These are phyloP conservation scores for Eublepharis macularius DNA, from an alignment of 2,113 vertebrate genomes.

Conservation along the genomic window DNA sequence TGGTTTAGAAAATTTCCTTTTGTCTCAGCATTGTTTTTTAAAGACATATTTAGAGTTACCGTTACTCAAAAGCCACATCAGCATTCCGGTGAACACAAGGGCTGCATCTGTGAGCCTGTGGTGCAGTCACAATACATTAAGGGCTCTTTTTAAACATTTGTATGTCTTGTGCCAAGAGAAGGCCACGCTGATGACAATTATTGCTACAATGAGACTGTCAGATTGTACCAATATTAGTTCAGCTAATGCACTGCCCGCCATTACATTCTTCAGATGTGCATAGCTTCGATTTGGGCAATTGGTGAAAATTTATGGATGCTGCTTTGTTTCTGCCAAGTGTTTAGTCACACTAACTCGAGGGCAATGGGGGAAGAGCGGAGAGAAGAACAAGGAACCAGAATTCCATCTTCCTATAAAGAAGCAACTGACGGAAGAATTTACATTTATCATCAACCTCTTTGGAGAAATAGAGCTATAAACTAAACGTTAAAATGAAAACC, in stretches of 20 bases:
- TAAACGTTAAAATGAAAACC: neutral
- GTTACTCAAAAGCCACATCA: neutral
- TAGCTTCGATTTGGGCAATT: neutral
- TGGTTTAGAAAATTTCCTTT: neutral
- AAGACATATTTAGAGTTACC: neutral
- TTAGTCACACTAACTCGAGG: neutral
- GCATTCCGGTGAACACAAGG: neutral
- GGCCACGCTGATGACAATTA: neutral
- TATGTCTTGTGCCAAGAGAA: neutral
- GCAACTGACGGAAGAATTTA: neutral
- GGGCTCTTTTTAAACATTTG: neutral
- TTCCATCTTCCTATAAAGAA: neutral
- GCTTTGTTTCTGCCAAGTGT: neutral
- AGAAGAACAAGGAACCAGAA: neutral
- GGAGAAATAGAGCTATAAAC: neutral
- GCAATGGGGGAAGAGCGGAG: neutral
- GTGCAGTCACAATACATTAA: neutral
- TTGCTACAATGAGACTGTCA: neutral
- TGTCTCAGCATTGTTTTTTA: neutral
- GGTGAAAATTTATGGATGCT: neutral
- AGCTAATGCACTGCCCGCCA: neutral
- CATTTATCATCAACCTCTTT: neutral
- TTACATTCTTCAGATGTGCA: neutral
- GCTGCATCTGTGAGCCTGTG: neutral
- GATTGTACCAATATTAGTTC: constrained; percentile 3